These are phyloP conservation scores for Ailuropoda melanoleuca DNA, from an alignment of 2,113 vertebrate species.

Conservation along the genomic window DNA sequence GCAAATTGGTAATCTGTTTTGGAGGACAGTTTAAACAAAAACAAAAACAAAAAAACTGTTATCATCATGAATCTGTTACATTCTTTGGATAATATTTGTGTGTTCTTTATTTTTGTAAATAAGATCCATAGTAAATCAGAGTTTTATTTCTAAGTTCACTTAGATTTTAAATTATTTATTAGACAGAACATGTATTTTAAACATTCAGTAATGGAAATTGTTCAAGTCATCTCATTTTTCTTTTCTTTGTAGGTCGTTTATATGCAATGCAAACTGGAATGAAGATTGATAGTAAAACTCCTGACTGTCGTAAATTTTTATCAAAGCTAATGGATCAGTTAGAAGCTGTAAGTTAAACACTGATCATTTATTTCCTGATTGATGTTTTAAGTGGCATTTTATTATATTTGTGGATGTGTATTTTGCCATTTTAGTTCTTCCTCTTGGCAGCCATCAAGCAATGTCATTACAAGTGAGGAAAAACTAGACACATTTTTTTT, in stretches of 20 bases:
- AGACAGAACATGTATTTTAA: not conserved
- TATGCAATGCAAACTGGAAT: slow-evolving; percentile 98
- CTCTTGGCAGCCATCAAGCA: not conserved
- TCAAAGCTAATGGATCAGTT: slow-evolving; percentile 97
- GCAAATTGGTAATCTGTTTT: not conserved
- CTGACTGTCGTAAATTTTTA: slow-evolving; percentile 97
- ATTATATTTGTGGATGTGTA: not conserved
- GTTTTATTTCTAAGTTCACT: slow-evolving; percentile 11
- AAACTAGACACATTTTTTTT: not conserved
- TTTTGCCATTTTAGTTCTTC: not conserved
- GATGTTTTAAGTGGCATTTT: slow-evolving; percentile 45
- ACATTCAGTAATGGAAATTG: not conserved
- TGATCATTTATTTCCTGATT: slow-evolving; percentile 46
- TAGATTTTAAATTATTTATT: slow-evolving; percentile 6
- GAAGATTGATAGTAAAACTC: slow-evolving; percentile 98
- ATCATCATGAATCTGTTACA: not conserved
- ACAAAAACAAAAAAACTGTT: not conserved
- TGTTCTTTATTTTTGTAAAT: slow-evolving; percentile 46
- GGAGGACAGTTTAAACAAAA: not conserved
- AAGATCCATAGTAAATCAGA: not conserved
- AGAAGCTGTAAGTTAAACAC: slow-evolving; percentile 91
- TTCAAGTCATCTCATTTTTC: not conserved
- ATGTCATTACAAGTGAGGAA: not conserved
- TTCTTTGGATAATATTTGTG: slow-evolving; percentile 29
- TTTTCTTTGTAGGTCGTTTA: slow-evolving; percentile 90